Evolutionary conservation across 2,113 vertebrate species (phyloP).

Genomic region (Brienomyrus longianalis): DNA sequence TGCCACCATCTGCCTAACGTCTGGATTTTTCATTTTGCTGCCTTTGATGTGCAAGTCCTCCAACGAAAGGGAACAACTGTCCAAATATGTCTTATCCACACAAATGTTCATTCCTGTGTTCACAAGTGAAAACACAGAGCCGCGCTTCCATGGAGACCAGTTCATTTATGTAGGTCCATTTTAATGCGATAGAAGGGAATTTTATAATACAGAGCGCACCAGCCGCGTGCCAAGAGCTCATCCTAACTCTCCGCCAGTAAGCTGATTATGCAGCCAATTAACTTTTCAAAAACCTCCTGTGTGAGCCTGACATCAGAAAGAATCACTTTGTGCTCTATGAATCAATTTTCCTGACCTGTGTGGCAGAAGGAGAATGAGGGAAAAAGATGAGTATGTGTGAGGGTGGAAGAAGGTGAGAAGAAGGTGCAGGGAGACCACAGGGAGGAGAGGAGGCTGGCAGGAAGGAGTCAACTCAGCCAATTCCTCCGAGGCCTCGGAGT

Average conservation of each 20-base stretch:
- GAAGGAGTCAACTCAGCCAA: background rate
- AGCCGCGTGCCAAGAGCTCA: background rate
- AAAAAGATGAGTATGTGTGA: background rate
- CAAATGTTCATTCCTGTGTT: background rate
- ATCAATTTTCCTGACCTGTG: constrained; percentile 28
- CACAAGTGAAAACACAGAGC: background rate
- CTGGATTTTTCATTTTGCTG: background rate
- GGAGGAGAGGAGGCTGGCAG: background rate
- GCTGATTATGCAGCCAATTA: constrained; percentile 43
- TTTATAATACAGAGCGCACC: background rate
- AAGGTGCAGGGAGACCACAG: background rate
- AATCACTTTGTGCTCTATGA: constrained; percentile 26
- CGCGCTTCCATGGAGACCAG: background rate
- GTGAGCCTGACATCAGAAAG: constrained; percentile 31
- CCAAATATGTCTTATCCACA: background rate
- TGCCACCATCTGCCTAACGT: background rate
- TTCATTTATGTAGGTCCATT: constrained; percentile 9
- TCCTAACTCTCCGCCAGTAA: constrained; percentile 15
- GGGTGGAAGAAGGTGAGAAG: background rate
- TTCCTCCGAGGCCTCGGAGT: background rate
- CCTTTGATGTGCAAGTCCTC: background rate
- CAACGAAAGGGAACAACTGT: background rate
- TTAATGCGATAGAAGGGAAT: constrained; percentile 14
- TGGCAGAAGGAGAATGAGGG: background rate
- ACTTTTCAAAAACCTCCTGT: constrained; percentile 39